A percentile compares a stretch with the other conserved stretches of the same genome.
Conservation (phyloP, 2,113 vertebrate species). For the Ramphastos sulfuratus region DNA sequence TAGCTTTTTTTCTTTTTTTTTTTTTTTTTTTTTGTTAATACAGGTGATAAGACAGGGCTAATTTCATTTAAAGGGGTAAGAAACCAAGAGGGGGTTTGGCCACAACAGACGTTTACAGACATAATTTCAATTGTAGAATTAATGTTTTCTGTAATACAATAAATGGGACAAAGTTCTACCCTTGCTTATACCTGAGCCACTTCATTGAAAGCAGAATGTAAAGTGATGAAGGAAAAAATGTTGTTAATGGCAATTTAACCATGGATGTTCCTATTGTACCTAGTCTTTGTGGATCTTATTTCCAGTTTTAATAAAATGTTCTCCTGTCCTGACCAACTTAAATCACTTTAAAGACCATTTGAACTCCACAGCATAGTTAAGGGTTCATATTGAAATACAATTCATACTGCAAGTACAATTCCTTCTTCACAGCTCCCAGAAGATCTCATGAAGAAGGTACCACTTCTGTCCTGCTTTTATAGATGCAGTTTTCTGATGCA, state of each 20-base stretch:
- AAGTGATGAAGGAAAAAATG: not conserved
- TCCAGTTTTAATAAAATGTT: not conserved
- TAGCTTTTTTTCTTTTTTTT: not conserved
- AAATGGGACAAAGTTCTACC: not conserved
- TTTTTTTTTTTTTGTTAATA: not conserved
- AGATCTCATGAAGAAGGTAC: not conserved
- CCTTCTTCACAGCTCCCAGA: not conserved
- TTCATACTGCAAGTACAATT: not conserved
- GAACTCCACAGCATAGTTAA: not conserved
- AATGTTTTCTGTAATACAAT: not conserved
- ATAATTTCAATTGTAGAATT: constrained; percentile 24
- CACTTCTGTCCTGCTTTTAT: not conserved
- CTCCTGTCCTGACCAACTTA: not conserved
- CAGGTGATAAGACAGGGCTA: not conserved
- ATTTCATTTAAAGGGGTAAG: constrained; percentile 17
- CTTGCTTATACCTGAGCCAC: not conserved
- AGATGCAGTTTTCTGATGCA: constrained; percentile 16
- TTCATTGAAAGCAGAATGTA: not conserved
- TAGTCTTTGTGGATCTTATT: not conserved
- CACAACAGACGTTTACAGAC: not conserved
- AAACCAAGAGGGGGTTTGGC: not conserved
- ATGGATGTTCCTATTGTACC: not conserved
- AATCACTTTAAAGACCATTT: not conserved
- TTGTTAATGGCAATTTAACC: not conserved
- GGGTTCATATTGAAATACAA: not conserved